Evolutionary conservation across 1,140 invertebrate genomes (phyloP).

Genomic region (Psilanteris sp.): DNA sequence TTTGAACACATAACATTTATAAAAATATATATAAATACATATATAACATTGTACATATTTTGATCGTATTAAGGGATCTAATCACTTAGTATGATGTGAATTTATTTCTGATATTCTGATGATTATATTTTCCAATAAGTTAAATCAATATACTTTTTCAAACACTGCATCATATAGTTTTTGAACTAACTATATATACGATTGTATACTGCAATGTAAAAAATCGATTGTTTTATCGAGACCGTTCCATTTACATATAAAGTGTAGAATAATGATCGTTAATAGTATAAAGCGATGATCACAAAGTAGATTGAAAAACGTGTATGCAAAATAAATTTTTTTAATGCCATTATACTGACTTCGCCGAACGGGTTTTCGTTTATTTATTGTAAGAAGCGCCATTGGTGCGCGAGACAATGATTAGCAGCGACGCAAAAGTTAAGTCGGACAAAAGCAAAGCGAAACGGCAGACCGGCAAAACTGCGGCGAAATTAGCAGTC

Average conservation of each 20-base stretch:
- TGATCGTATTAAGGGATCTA: too few species aligned
- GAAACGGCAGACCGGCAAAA: constrained; percentile 33
- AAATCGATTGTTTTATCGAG: constrained; percentile 17
- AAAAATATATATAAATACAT: too few species aligned
- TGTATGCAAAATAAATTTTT: constrained; percentile 37
- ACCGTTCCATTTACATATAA: constrained; percentile 38
- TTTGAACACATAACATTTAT: too few species aligned
- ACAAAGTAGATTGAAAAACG: constrained; percentile 45
- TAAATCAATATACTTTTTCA: too few species aligned
- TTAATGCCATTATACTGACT: not conserved
- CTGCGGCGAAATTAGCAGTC: constrained; percentile 45
- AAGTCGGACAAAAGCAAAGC: constrained; percentile 50
- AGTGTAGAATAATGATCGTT: constrained; percentile 42
- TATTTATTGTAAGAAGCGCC: constrained; percentile 51
- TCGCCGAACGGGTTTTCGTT: constrained; percentile 8
- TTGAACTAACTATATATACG: too few species aligned
- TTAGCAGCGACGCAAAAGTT: constrained; percentile 51
- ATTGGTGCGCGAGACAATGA: constrained; percentile 59
- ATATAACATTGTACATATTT: too few species aligned
- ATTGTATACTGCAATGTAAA: constrained; percentile 17
- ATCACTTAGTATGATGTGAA: too few species aligned
- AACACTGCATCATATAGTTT: too few species aligned
- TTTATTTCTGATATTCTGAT: too few species aligned
- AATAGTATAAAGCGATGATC: constrained; percentile 46
- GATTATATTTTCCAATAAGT: too few species aligned